Base-by-base conservation (phyloP, 2,113 vertebrate species). In the Hyla sarda region DNA sequence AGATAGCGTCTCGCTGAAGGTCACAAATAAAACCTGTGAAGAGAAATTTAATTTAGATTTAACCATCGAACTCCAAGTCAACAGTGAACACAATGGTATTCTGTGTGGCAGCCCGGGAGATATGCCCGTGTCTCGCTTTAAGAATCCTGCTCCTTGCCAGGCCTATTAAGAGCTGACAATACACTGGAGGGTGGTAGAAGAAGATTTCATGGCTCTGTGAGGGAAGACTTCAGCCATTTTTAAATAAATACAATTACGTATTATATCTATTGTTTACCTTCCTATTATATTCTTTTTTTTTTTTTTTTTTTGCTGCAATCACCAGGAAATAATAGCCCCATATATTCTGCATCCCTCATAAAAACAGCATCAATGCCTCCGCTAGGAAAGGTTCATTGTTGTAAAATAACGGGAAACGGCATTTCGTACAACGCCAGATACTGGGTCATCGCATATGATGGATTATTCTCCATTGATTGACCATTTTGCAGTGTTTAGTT, bases 401-500 rank as follows among this genome's bases (percentile, higher is more conserved):
- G 71, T 50, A 52, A 75, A 85, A 52, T 69, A 85, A 67, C 75
- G 71, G 60, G 75, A 80, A 86, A 71, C 32, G 0, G 48, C 32
- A 9, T 50, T 25, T 56, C n/a, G 41, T 47, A 58, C 62, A 60
- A 30, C 75, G 32, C 25, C 71, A 76, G 76, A 85, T 72, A 79
- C 62, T 71, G 41, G 32, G 69, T 69, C 67, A 4, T 74, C 67
- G 85, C n/a, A 32, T 74, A 62, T n/a, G 54, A 82, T 87, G 67
- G 84, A 82, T 87, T 87, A 73, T 86, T 87, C 67, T 34, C 67
- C 69, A 87, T 87, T 87, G 85, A 87, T 87, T 87, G 85, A 60
- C 34, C 78, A 80, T 86, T 86, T 86, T 86, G 77, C 52, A 82
- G 69, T 73, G 77, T 86, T 86, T 86, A 86, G 77, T 50, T 21